Base-by-base conservation (phyloP, 2,888 invertebrate species). In the Nemotelus pantherinus region DNA sequence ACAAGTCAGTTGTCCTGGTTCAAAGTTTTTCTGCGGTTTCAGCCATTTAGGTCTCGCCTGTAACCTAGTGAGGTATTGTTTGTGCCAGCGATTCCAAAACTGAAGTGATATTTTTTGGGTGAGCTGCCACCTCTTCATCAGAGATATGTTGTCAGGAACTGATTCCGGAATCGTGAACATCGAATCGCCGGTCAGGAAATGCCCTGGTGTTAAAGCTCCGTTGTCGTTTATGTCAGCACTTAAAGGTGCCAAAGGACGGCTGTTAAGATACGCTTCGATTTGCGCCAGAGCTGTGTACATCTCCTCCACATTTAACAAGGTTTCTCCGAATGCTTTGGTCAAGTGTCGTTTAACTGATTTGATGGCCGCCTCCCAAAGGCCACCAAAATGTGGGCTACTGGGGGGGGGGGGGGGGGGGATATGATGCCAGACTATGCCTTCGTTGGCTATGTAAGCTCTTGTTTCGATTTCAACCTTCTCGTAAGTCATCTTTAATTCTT, bases 271-370 rank as follows among this genome's bases (percentile, higher is more conserved):
- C 5, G 60, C 60, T n/a, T 60, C n/a, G 5, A 60, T 41, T 41
- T 60, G 60, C 2, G 60, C 60, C n/a, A 60, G n/a, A 39, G n/a
- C 60, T 6, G 60, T 60, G n/a, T 60, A 39, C 60, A 60, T 39
- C 2, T 60, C 60, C n/a, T 60, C 60, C 1, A 60, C 1, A 6
- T n/a, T 60, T 5, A 60, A 60, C 5, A 39, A 7, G 9, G 41
- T n/a, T n/a, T 41, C n/a, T 6, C 60, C 60, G n/a, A 60, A 60
- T 41, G 41, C n/a, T 60, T 60, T 60, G 1, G 41, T n/a, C 60
- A 60, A 41, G 41, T 60, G 60, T 39, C 2, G n/a, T 41, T 60
- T 5, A n/a, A 41, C 60, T n/a, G 25, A 39, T n/a, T 60, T 60
- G 6, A n/a, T 2, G 6, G 1, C 60, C n/a, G 2, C 60, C n/a